These are phyloP conservation scores for Diadromus collaris DNA, from an alignment of 2,888 invertebrate genomes.

Conservation along the genomic window DNA sequence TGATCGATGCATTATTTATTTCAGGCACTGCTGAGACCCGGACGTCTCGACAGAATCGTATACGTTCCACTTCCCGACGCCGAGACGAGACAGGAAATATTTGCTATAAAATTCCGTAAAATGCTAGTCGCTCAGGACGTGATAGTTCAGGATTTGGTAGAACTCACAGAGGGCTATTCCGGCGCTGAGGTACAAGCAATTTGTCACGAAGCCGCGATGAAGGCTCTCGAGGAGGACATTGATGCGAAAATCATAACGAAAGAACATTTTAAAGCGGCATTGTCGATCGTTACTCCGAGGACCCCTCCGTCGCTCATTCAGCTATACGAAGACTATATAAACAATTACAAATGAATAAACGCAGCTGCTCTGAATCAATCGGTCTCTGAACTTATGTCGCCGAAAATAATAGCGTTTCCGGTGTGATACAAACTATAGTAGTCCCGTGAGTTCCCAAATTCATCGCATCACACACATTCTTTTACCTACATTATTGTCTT, in stretches of 20 bases:
- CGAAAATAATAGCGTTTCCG: background rate
- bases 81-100: slow-evolving; percentile 90
- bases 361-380: background rate
- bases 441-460: background rate
- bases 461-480: background rate
- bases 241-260: slow-evolving; percentile 83
- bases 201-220: slow-evolving; percentile 95
- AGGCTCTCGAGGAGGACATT: slow-evolving; percentile 90
- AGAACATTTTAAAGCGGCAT: slow-evolving; percentile 88
- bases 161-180: slow-evolving; percentile 90
- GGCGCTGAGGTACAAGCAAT: slow-evolving; percentile 96
- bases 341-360: slow-evolving; percentile 69
- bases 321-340: slow-evolving; percentile 87
- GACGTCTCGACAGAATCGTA: slow-evolving; percentile 94
- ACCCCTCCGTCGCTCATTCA: slow-evolving; percentile 87
- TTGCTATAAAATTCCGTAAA: slow-evolving; percentile 87
- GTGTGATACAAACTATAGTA: background rate
- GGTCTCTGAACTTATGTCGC: background rate
- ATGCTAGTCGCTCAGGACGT: slow-evolving; percentile 88
- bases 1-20: background rate
- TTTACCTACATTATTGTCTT: no score
- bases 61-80: slow-evolving; percentile 96
- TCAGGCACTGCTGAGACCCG: slow-evolving; percentile 93
- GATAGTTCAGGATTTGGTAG: slow-evolving; percentile 85
- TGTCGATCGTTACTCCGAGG: slow-evolving; percentile 88